Conservation (phyloP, 2,888 invertebrate species). For the Heliconius ismenius region DNA sequence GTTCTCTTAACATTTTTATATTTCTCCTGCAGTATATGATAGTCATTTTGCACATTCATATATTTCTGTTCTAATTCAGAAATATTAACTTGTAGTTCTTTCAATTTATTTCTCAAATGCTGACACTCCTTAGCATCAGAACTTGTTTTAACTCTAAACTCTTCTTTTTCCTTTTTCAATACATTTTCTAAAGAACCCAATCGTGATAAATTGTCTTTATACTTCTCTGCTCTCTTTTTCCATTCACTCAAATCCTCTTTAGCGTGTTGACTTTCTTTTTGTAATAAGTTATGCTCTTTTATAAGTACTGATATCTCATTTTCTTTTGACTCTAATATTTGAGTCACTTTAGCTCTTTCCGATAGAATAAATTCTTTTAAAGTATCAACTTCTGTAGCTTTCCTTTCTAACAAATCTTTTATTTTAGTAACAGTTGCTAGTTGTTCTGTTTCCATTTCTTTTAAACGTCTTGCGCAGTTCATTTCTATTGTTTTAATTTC, state of each 20-base stretch:
- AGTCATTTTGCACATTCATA: conserved; percentile 66
- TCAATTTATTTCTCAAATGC: conserved; percentile 68
- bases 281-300: conserved; percentile 70
- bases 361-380: conserved; percentile 77
- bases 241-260: conserved; percentile 64
- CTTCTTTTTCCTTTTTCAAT: conserved; percentile 69
- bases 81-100: conserved; percentile 72
- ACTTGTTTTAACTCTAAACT: conserved; percentile 61
- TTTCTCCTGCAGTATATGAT: conserved; percentile 79
- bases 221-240: conserved; percentile 68
- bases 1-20: conserved; percentile 84
- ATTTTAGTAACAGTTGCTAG: conserved; percentile 70
- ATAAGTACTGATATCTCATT: conserved; percentile 74
- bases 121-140: conserved; percentile 62
- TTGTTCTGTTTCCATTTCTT: conserved; percentile 78
- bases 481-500: conserved; percentile 83
- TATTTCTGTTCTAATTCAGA: conserved; percentile 68
- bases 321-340: conserved; percentile 78
- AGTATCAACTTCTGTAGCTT: conserved; percentile 78
- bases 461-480: conserved; percentile 75
- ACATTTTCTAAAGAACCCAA: conserved; percentile 66
- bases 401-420: conserved; percentile 75
- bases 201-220: conserved; percentile 65
- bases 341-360: conserved; percentile 76
- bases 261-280: conserved; percentile 65